A percentile compares a stretch with the other conserved stretches of the same genome.
phyloP scores from a whole-genome alignment of 2,113 vertebrate species.

The Ginglymostoma cirratum region DNA sequence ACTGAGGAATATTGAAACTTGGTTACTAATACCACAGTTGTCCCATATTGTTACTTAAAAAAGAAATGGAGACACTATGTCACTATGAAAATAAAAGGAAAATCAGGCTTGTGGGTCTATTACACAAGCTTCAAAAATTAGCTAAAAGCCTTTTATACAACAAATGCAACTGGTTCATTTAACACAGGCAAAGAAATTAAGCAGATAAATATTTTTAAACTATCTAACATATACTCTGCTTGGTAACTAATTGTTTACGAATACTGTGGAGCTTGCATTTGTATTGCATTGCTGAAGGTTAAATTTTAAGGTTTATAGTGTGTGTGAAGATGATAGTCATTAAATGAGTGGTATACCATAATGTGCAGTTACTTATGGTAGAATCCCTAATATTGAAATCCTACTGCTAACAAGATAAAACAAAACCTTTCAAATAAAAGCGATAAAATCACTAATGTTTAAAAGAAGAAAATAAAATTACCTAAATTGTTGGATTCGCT shows the following conservation, averaged over 20 bases:
- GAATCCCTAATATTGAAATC: constrained; percentile 29
- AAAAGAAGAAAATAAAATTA: constrained; percentile 34
- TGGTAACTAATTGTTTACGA: constrained; percentile 30
- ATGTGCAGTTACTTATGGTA: background rate
- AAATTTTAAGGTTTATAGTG: constrained; percentile 18
- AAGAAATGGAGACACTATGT: background rate
- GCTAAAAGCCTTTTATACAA: background rate
- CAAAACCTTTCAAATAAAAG: constrained; percentile 11
- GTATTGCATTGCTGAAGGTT: background rate
- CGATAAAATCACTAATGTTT: constrained; percentile 15
- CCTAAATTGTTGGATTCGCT: constrained; percentile 25
- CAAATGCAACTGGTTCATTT: constrained; percentile 12
- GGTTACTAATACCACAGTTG: background rate
- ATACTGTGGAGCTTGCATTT: background rate
- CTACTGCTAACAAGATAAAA: constrained; percentile 32
- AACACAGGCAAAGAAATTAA: background rate
- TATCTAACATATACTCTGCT: constrained; percentile 2
- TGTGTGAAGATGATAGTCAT: constrained; percentile 5
- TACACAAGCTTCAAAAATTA: background rate
- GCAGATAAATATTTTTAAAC: background rate
- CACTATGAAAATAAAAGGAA: background rate
- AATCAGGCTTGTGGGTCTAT: background rate
- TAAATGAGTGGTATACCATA: constrained; percentile 11
- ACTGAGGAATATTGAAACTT: background rate
- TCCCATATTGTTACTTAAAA: background rate